phyloP scores from a whole-genome alignment of 2,797 vertebrate species.

The Enteromius paludinosus region DNA sequence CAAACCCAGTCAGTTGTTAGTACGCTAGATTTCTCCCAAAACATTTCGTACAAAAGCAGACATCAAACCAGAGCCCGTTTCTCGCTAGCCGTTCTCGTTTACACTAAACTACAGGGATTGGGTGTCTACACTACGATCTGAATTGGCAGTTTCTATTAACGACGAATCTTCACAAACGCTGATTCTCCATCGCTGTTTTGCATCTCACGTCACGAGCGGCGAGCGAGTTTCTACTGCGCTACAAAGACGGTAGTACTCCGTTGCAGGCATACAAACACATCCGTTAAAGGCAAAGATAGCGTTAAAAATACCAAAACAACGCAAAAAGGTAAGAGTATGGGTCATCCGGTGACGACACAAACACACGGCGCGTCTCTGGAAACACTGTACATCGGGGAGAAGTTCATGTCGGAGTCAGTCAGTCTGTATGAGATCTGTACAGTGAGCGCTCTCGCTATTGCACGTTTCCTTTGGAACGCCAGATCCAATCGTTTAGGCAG shows the following conservation, averaged over 20 bases:
- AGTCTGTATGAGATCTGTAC: neutral
- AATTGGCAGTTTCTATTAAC: neutral
- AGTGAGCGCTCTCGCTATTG: constrained; percentile 29
- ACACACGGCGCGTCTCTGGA: constrained; percentile 1
- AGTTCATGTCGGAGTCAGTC: neutral
- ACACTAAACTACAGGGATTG: neutral
- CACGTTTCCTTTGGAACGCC: constrained; percentile 55
- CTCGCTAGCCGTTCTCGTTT: too few species aligned
- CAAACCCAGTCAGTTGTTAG: neutral
- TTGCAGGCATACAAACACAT: constrained; percentile 31
- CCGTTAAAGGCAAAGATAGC: constrained; percentile 47
- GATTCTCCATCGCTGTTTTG: neutral
- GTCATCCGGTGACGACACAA: neutral
- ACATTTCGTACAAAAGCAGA: neutral
- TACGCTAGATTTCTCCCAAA: neutral
- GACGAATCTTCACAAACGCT: neutral
- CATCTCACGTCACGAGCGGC: neutral
- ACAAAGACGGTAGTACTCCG: constrained; percentile 12
- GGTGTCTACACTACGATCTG: neutral
- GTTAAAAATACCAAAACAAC: neutral
- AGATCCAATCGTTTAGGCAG: constrained; percentile 38
- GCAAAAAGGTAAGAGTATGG: neutral
- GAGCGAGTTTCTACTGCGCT: constrained; percentile 14
- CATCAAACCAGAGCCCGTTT: neutral
- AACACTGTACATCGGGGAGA: constrained; percentile 29